These are phyloP conservation scores for Pygmarrhopalites habei DNA, from an alignment of 1,140 invertebrate genomes.

Conservation along the genomic window DNA sequence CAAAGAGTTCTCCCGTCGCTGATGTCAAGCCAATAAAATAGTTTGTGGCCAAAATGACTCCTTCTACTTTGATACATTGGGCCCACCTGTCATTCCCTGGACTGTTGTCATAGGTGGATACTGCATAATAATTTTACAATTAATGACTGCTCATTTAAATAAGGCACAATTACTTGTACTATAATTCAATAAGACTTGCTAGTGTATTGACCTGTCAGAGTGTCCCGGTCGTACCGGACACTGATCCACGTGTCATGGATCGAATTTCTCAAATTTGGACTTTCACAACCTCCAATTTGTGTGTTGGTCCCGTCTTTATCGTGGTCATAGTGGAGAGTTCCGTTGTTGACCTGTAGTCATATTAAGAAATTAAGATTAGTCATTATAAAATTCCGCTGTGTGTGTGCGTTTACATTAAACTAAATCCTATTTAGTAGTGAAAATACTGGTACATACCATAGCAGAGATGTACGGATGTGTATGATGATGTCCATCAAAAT, in stretches of 20 bases:
- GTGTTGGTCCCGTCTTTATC: conserved; percentile 97
- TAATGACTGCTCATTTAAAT: too few species aligned
- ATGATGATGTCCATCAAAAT: conserved; percentile 81
- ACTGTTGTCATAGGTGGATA: conserved; percentile 78
- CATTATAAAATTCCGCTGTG: too few species aligned
- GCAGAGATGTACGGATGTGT: conserved; percentile 49
- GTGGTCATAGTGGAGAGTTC: conserved; percentile 90
- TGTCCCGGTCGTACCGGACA: conserved; percentile 85
- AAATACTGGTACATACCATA: too few species aligned
- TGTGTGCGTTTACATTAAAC: too few species aligned
- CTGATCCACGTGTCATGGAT: conserved; percentile 84
- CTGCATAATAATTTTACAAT: too few species aligned
- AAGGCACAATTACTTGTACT: too few species aligned
- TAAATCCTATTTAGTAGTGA: too few species aligned
- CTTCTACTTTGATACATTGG: conserved; percentile 82
- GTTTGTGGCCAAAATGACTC: conserved; percentile 85
- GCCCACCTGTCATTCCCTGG: conserved; percentile 87
- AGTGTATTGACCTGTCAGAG: conserved; percentile 61
- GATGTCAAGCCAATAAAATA: conserved; percentile 93
- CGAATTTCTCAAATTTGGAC: conserved; percentile 87
- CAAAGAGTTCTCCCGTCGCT: conserved; percentile 91
- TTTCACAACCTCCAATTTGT: conserved; percentile 85
- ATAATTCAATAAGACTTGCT: too few species aligned
- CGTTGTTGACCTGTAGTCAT: conserved; percentile 70
- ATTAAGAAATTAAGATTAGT: too few species aligned